A percentile compares a stretch with the other conserved stretches of the same genome.
Conservation (phyloP, 2,797 vertebrate species). For the Hephaestus fuliginosus region DNA sequence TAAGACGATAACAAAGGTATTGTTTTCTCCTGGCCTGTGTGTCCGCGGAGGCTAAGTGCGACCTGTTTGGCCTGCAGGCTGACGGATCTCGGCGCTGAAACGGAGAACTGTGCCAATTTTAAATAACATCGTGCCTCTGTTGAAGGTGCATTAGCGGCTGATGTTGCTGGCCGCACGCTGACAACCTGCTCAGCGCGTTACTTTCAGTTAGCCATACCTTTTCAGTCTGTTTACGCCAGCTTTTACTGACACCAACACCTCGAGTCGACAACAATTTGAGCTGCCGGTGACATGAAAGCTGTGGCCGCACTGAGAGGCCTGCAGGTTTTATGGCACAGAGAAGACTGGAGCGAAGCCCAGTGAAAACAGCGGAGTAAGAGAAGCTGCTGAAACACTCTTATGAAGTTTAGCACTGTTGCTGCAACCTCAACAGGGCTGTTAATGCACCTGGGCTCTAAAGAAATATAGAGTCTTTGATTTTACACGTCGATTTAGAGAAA, state of each 20-base stretch:
- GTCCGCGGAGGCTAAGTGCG: neutral
- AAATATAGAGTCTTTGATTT: neutral
- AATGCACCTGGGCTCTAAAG: neutral
- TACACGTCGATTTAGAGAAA: neutral
- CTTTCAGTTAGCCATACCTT: slow-evolving; percentile 7
- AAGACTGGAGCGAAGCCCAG: neutral
- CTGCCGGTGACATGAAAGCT: neutral
- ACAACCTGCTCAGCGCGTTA: slow-evolving; percentile 24
- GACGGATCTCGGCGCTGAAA: neutral
- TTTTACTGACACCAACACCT: neutral
- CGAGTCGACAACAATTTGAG: slow-evolving; percentile 12
- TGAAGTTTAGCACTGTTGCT: neutral
- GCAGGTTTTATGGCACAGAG: neutral
- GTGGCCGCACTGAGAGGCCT: slow-evolving; percentile 1
- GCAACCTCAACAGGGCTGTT: neutral
- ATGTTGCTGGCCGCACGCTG: neutral
- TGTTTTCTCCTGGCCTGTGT: neutral
- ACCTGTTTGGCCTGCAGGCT: neutral
- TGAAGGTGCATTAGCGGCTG: neutral
- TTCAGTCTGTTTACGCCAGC: neutral
- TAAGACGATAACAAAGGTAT: neutral
- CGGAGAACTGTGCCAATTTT: neutral
- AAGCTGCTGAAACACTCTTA: neutral
- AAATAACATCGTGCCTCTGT: neutral
- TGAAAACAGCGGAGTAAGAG: neutral